These are phyloP conservation scores for Lycocorax pyrrhopterus DNA, from an alignment of 2,113 vertebrate species.

Conservation along the genomic window DNA sequence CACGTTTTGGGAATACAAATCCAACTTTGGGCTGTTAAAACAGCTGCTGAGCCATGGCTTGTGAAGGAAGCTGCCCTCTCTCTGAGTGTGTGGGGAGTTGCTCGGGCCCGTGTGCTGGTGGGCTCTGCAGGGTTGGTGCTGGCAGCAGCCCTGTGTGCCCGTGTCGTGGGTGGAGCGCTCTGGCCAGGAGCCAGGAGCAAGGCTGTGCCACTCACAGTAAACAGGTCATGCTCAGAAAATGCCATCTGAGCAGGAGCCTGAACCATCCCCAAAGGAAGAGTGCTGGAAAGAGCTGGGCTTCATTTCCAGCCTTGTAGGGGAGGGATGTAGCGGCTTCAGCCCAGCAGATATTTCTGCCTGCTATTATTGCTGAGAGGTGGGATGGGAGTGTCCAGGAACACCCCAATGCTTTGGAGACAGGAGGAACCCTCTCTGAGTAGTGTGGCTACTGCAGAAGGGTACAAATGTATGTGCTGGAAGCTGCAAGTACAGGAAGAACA, in stretches of 20 bases:
- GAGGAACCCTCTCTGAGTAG: neutral
- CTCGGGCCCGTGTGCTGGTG: accelerated
- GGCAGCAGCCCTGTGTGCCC: neutral
- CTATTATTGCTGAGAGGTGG: neutral
- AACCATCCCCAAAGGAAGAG: neutral
- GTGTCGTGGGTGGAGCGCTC: neutral
- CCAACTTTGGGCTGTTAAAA: neutral
- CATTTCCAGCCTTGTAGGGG: neutral
- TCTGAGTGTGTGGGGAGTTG: neutral
- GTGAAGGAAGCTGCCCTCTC: neutral
- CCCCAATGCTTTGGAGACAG: neutral
- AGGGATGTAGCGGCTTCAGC: neutral
- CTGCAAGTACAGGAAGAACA: neutral
- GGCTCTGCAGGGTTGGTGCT: neutral
- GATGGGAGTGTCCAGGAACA: neutral
- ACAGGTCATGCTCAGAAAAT: neutral
- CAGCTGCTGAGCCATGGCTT: neutral
- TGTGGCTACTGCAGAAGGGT: neutral
- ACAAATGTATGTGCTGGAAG: neutral
- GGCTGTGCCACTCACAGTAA: neutral
- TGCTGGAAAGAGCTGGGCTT: neutral
- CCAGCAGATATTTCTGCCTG: neutral
- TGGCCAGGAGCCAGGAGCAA: neutral
- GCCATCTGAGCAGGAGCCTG: neutral
- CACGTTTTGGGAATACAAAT: accelerated